Base-by-base conservation (phyloP, 2,888 invertebrate genomes). In the Stenodera caucasica region DNA sequence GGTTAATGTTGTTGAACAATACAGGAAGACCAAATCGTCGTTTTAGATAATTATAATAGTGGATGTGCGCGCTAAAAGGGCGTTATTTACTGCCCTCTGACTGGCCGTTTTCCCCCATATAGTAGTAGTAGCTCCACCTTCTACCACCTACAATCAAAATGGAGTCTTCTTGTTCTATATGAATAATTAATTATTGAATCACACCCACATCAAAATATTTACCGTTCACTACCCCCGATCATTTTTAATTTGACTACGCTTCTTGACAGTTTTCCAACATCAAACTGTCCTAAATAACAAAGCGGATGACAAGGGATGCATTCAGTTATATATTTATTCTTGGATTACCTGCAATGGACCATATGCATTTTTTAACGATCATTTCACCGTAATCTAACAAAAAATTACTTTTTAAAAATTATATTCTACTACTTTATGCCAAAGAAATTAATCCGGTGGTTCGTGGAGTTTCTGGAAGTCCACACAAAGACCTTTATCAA, bases 181-280 rank as follows among this genome's bases (percentile, higher is more conserved):
- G 72, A 72, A 76, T 72, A 72, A 74, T 75, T 76, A 73, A 77
- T 75, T 74, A 70, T 59, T 62, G 66, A 69, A 72, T 73, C 73
- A 67, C 70, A 71, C 71, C 69, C 67, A 60, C 66, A 64, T 74
- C 73, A 72, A 72, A 73, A 72, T 69, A 69, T 72, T 70, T 70
- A 69, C 70, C 70, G 66, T 69, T 69, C 61, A 58, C 52, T 55
- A 57, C 57, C 58, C 59, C 63, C 55, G 57, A 62, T 55, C 56
- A 57, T 66, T 66, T 69, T 67, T 66, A 57, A 67, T 68, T 69
- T 67, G 53, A 7, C 32, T 23, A 33, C 56, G 49, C 50, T 67
- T 63, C 64, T 65, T 67, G 59, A 63, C 62, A 58, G 18, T 56
- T 58, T 53, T 55, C 52, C 56, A 53, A 55, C 58, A 55, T 55